Percentiles rank a stretch among this genome's conserved stretches.
phyloP scores from a whole-genome alignment of 1,140 invertebrate genomes.

The Telenomus remus region DNA sequence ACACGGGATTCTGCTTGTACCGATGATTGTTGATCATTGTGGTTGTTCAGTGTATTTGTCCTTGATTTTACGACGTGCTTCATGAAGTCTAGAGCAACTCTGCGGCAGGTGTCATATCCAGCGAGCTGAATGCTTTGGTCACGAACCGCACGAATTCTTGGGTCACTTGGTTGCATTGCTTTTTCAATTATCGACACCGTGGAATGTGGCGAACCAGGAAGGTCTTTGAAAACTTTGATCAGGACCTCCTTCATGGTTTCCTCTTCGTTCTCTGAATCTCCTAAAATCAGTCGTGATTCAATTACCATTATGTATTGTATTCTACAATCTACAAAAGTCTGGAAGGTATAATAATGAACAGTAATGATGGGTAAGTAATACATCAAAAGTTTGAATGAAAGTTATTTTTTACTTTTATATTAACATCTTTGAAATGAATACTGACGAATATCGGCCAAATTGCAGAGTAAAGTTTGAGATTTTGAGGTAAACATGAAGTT shows the following conservation, averaged over 20 bases:
- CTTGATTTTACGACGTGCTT: constrained; percentile 59
- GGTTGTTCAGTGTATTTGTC: constrained; percentile 13
- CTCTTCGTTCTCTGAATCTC: constrained; percentile 67
- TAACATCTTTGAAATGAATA: too few species aligned
- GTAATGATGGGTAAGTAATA: too few species aligned
- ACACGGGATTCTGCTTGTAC: constrained; percentile 2
- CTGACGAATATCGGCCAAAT: too few species aligned
- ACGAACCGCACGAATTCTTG: constrained; percentile 58
- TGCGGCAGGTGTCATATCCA: constrained; percentile 70
- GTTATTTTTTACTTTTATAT: too few species aligned
- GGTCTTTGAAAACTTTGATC: constrained; percentile 68
- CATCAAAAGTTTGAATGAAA: too few species aligned
- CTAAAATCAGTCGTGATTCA: constrained; percentile 27
- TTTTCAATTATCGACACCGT: constrained; percentile 59
- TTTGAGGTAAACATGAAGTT: too few species aligned
- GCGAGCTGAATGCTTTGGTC: constrained; percentile 67
- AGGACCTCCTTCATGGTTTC: constrained; percentile 68
- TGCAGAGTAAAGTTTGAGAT: too few species aligned
- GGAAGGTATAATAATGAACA: too few species aligned
- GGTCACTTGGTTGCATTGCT: constrained; percentile 52
- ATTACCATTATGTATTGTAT: too few species aligned
- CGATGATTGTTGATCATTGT: constrained; percentile 12
- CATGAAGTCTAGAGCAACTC: constrained; percentile 67
- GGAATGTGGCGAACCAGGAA: constrained; percentile 64
- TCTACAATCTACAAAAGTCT: too few species aligned